These are phyloP conservation scores for Clarias laeviceps DNA, from an alignment of 2,797 vertebrate species.

Conservation along the genomic window DNA sequence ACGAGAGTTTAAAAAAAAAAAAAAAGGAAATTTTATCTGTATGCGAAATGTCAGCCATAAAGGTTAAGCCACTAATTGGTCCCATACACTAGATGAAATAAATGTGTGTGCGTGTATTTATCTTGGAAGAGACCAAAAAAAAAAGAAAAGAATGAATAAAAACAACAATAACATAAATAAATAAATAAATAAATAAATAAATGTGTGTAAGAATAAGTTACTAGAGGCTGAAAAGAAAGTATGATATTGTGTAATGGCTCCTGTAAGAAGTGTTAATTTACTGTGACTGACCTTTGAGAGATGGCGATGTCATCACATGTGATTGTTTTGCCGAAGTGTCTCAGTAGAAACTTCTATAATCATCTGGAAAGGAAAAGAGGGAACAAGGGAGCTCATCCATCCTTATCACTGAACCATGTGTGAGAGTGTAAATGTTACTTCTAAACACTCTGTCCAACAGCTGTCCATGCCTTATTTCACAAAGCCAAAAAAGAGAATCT, in stretches of 20 bases:
- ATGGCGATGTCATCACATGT: conserved; percentile 34
- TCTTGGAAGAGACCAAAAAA: background rate
- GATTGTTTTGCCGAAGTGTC: conserved; percentile 48
- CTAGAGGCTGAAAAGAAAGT: background rate
- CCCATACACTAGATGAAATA: background rate
- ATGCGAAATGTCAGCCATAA: background rate
- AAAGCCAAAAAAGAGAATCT: conserved; percentile 52
- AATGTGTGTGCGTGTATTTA: background rate
- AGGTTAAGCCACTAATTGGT: background rate
- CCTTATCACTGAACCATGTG: conserved; percentile 24
- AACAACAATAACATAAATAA: too few relatives aligned
- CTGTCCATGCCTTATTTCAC: conserved; percentile 49
- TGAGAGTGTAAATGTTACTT: conserved; percentile 42
- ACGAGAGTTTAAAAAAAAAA: too few relatives aligned
- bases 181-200: background rate
- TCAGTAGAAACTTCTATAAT: conserved; percentile 49
- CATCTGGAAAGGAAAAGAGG: conserved; percentile 46
- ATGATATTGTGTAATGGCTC: conserved; percentile 23
- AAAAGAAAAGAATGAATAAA: background rate
- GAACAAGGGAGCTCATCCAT: conserved; percentile 45
- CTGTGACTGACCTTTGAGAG: conserved; percentile 34
- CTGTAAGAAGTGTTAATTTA: conserved; percentile 38
- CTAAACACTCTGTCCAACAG: conserved; percentile 51
- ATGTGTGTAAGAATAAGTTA: background rate
- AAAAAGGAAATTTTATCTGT: too few relatives aligned